phyloP scores from a whole-genome alignment of 2,797 vertebrate genomes.

The Sus cebifrons region DNA sequence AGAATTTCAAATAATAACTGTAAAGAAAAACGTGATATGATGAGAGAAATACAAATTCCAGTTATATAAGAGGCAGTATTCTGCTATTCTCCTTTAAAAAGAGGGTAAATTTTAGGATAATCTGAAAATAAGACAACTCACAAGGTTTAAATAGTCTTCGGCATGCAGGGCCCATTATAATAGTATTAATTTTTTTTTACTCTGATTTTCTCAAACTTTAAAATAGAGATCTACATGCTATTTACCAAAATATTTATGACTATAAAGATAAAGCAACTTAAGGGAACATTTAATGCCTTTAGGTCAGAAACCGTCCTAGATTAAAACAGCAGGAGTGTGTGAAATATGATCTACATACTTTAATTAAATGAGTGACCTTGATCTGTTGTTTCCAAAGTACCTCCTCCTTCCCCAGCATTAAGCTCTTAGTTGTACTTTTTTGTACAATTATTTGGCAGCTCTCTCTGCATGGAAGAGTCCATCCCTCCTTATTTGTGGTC shows the following conservation, averaged over 20 bases:
- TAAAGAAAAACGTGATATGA: not conserved
- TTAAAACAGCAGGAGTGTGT: not conserved
- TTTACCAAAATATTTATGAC: not conserved
- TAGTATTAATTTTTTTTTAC: not conserved
- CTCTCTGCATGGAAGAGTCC: not conserved
- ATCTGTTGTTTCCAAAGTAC: not conserved
- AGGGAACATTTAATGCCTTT: not conserved
- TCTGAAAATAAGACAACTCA: not conserved
- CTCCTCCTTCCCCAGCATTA: not conserved
- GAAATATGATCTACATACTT: not conserved
- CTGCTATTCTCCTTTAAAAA: not conserved
- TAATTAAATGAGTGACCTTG: not conserved
- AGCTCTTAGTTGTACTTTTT: not conserved
- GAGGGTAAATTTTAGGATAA: not conserved
- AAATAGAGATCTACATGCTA: not conserved
- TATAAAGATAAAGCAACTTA: not conserved
- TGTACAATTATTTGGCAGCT: not conserved
- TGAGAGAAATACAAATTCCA: not conserved
- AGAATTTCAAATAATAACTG: not conserved
- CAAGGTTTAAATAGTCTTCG: not conserved
- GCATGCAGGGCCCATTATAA: not conserved
- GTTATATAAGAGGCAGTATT: not conserved
- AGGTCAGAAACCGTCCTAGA: not conserved
- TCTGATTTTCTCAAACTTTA: not conserved
- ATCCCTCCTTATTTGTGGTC: not conserved